A percentile compares a stretch with the other conserved stretches of the same genome.
phyloP scores from a whole-genome alignment of 2,113 vertebrate species.

The Nothobranchius kuhntae region DNA sequence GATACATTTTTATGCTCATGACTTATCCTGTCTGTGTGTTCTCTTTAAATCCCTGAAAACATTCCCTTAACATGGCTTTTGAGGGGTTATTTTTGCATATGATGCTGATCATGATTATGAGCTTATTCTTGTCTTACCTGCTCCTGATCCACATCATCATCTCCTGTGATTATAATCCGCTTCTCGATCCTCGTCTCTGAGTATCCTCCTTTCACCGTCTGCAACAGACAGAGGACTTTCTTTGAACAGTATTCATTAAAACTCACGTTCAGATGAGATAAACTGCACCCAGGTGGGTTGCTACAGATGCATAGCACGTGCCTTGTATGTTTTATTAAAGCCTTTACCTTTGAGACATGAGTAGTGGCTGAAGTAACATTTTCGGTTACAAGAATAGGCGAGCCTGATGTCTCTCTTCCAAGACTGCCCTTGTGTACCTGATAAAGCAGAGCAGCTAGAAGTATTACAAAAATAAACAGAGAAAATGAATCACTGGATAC shows the following conservation, averaged over 20 bases:
- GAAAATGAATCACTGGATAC: neutral
- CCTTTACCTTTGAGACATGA: constrained; percentile 93
- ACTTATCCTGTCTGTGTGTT: neutral
- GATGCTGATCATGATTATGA: neutral
- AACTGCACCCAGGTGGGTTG: neutral
- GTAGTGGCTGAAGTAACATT: constrained; percentile 98
- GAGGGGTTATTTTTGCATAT: too few species aligned
- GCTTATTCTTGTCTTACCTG: constrained; percentile 81
- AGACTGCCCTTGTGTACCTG: constrained; percentile 76
- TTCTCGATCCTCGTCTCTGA: constrained; percentile 99
- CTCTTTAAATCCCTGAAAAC: neutral
- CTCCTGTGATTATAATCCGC: constrained; percentile 98
- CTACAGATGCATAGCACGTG: neutral
- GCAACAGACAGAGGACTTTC: constrained; percentile 48
- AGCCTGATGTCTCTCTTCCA: constrained; percentile 71
- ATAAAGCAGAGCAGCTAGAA: constrained; percentile 2
- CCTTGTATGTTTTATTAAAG: neutral
- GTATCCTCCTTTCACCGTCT: constrained; percentile 99
- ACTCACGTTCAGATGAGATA: constrained; percentile 1
- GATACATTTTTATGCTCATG: neutral
- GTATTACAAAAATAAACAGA: constrained; percentile 3
- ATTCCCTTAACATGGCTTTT: neutral
- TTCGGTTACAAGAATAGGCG: constrained; percentile 83
- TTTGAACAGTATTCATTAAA: neutral
- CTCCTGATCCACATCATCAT: constrained; percentile 98